Evolutionary conservation across 2,113 vertebrate genomes (phyloP), one percentile per base, ranked within the genome.

Genomic region (Calcarius ornatus): DNA sequence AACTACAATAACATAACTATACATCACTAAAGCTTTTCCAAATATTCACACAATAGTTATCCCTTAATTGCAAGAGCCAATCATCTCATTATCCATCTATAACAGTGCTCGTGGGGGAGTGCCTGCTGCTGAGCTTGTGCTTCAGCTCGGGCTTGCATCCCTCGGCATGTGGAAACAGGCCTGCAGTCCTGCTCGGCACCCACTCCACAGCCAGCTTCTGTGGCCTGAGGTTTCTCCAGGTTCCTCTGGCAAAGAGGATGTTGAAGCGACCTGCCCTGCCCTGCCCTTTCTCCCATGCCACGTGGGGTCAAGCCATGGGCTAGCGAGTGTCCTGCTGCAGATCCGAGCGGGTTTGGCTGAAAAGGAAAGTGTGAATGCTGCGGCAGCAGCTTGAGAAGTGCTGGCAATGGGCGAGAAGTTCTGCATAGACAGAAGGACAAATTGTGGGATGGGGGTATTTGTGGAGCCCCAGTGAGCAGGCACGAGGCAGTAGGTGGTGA

Each of bases 391-490:
- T 61, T 33, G 50, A 45, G 83, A 45, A 69, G 20, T 5, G 23
- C 5, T 50, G 45, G 42, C 10, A 33, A 7, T 8, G 54, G 30
- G 20, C 69, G 20, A 21, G 73, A 53, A 84, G 25, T 42, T 73
- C 22, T 61, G 8, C 24, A 5, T 24, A 13, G 15, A 8, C 30
- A 37, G 31, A 33, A 68, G 43, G n/a, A 61, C 47, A 53, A 70
- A 11, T 11, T 38, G 38, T 0, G 0, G 43, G 35, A 6, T 0
- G 0, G 15, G 3, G 2, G 2, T 57, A 3, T 57, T 60, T 53
- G 27, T 45, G 50, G 37, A 65, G 37, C 50, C 13, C 3, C 2
- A 1, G 15, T 27, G 76, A 20, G 13, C 5, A 16, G 56, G 13
- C 45, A 21, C 0, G 12, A 56, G 30, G 47, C 33, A 33, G 25